Conservation (phyloP, 2,888 invertebrate genomes). For the Mythimna vitellina region DNA sequence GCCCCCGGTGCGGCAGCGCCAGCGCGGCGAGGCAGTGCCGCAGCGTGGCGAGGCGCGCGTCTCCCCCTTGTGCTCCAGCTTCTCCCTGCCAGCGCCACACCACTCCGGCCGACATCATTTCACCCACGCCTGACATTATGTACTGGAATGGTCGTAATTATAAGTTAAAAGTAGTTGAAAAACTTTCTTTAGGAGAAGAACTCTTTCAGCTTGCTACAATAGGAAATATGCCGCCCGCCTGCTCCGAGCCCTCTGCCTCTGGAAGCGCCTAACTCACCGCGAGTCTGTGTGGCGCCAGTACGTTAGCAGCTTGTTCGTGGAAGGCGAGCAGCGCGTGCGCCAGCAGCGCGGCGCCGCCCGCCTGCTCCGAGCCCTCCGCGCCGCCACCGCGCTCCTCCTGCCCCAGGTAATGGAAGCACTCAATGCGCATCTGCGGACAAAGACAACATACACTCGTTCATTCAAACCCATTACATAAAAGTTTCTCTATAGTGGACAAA, state of each 20-base stretch:
- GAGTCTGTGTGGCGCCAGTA: slow-evolving; percentile 69
- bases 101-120: slow-evolving; percentile 93
- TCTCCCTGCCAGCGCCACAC: slow-evolving; percentile 85
- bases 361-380: slow-evolving; percentile 91
- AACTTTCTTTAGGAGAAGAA: too few relatives aligned
- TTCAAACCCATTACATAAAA: neutral
- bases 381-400: slow-evolving; percentile 89
- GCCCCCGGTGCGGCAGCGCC: slow-evolving; percentile 82
- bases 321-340: slow-evolving; percentile 81
- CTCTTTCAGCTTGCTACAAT: too few relatives aligned
- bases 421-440: slow-evolving; percentile 94
- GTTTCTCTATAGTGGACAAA: too few relatives aligned
- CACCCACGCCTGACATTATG: slow-evolving; percentile 97
- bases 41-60: slow-evolving; percentile 66
- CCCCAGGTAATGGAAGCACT: slow-evolving; percentile 98
- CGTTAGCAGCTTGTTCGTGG: slow-evolving; percentile 78
- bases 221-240: too few relatives aligned
- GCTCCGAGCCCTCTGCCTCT: too few relatives aligned
- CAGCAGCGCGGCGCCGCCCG: slow-evolving; percentile 77
- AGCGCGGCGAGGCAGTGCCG: slow-evolving; percentile 86
- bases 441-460: too few relatives aligned
- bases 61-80: slow-evolving; percentile 58
- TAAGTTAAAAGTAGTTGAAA: neutral
- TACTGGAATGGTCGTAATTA: slow-evolving; percentile 90
- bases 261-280: slow-evolving; percentile 38